Evolutionary conservation across 2,113 vertebrate species (phyloP).

Genomic region (Lota lota): DNA sequence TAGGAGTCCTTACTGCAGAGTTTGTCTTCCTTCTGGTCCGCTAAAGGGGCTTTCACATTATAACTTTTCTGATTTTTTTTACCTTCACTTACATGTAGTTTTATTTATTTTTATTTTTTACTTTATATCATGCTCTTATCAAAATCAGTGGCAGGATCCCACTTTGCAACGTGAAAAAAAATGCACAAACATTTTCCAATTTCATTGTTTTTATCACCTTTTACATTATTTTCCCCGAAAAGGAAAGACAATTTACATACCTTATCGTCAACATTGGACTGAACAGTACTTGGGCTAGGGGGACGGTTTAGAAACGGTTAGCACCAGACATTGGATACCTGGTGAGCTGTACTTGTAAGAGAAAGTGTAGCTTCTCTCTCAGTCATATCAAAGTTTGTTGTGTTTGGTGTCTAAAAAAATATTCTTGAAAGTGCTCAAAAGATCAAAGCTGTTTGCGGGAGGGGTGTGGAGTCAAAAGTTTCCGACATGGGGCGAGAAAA

Average conservation of each 20-base stretch:
- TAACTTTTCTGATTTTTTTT: background rate
- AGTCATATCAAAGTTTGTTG: conserved; percentile 35
- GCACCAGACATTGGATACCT: no score
- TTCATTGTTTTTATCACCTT: background rate
- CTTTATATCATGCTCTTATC: conserved; percentile 12
- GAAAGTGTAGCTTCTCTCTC: background rate
- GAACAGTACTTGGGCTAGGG: no score
- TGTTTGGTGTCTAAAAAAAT: conserved; percentile 2
- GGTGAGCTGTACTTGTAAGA: background rate
- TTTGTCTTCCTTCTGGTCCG: conserved; percentile 76
- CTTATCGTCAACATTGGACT: no score
- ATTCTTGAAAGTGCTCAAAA: background rate
- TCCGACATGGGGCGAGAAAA: no score
- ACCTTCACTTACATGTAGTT: background rate
- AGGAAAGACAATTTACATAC: background rate
- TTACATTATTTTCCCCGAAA: conserved; percentile 22
- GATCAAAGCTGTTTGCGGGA: background rate
- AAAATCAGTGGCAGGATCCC: conserved; percentile 17
- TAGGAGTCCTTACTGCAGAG: conserved; percentile 34
- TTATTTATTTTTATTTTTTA: conserved; percentile 13
- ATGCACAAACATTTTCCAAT: conserved; percentile 55
- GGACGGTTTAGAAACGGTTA: no score
- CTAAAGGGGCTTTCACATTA: conserved; percentile 23
- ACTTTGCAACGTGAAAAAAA: conserved; percentile 11
- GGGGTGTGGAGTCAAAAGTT: no score